These are phyloP conservation scores for Myanophis thanlyinensis DNA, from an alignment of 2,113 vertebrate species.

Conservation along the genomic window DNA sequence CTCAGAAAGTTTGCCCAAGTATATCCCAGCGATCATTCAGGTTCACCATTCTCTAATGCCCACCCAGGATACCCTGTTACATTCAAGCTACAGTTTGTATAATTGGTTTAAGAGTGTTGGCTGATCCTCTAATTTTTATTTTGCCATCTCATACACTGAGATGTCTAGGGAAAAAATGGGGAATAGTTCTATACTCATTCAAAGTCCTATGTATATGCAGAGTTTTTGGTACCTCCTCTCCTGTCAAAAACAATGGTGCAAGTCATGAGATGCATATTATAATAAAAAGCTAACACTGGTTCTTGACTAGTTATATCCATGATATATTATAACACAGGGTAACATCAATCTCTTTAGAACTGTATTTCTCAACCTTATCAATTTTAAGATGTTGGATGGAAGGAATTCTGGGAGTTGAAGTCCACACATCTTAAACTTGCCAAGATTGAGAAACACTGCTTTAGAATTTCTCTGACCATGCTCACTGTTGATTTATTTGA, in stretches of 20 bases:
- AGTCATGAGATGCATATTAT: not conserved
- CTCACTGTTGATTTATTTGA: not conserved
- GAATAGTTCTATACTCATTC: not conserved
- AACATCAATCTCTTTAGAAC: not conserved
- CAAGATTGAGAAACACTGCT: too few relatives aligned
- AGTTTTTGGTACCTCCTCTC: not conserved
- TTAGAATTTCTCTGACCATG: not conserved
- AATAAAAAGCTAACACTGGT: not conserved
- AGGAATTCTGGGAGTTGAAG: too few relatives aligned
- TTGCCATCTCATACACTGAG: not conserved
- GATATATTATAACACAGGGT: not conserved
- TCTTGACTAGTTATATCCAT: not conserved
- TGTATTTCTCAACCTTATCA: too few relatives aligned
- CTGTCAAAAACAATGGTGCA: not conserved
- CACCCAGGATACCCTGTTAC: not conserved
- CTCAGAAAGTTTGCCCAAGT: not conserved
- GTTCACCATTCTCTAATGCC: not conserved
- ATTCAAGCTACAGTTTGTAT: not conserved
- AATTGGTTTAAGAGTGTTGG: not conserved
- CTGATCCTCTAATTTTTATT: not conserved
- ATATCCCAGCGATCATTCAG: not conserved
- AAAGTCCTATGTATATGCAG: not conserved
- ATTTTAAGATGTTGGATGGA: too few relatives aligned
- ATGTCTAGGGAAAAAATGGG: not conserved
- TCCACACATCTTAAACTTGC: too few relatives aligned